Evolutionary conservation across 2,888 invertebrate genomes (phyloP).

Genomic region (Rapana venosa): DNA sequence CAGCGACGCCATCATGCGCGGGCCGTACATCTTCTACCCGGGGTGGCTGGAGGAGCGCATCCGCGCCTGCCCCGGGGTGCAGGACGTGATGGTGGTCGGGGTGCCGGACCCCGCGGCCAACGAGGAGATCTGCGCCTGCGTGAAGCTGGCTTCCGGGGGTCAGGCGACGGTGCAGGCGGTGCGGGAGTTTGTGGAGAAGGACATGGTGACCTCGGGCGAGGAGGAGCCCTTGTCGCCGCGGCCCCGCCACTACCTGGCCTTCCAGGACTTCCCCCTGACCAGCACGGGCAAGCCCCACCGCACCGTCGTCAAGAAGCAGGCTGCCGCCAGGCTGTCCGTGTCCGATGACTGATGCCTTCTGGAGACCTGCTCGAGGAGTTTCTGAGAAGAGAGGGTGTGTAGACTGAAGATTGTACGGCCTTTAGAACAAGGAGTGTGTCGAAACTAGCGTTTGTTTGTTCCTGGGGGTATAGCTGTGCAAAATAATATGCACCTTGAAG

Average conservation of each 20-base stretch:
- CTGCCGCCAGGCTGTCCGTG: constrained; percentile 7
- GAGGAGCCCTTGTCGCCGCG: constrained; percentile 29
- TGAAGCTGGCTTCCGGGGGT: background rate
- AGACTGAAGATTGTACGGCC: too few relatives aligned
- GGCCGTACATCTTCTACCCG: constrained; percentile 43
- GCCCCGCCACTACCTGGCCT: constrained; percentile 29
- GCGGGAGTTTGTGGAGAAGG: constrained; percentile 35
- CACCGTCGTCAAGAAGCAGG: background rate
- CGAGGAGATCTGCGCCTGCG: constrained; percentile 44
- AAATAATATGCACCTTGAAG: too few relatives aligned
- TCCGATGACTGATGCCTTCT: background rate
- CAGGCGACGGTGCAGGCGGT: constrained; percentile 2
- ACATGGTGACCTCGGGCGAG: constrained; percentile 13
- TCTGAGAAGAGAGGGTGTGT: too few relatives aligned
- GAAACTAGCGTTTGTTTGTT: too few relatives aligned
- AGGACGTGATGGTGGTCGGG: constrained; percentile 38
- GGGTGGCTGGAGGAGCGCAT: constrained; percentile 44
- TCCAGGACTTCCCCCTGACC: constrained; percentile 27
- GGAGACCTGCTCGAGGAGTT: too few relatives aligned
- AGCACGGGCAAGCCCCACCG: constrained; percentile 27
- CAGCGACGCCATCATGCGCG: constrained; percentile 40
- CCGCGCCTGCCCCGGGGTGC: constrained; percentile 35
- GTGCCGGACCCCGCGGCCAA: constrained; percentile 34
- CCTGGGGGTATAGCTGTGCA: too few relatives aligned
- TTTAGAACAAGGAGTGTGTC: too few relatives aligned